phyloP scores from a whole-genome alignment of 2,888 invertebrate genomes.

The Pocota personata region DNA sequence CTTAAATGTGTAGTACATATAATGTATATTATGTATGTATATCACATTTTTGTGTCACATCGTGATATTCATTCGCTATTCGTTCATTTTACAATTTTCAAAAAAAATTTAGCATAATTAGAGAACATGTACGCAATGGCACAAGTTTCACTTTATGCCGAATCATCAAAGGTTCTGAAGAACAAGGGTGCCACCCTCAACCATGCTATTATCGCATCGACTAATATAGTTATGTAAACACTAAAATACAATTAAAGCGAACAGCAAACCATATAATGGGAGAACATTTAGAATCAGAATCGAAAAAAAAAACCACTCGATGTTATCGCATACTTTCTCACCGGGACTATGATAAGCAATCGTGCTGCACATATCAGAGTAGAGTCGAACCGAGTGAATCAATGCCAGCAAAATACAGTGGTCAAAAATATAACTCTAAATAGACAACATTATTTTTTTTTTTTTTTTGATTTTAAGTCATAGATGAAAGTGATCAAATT shows the following conservation, averaged over 20 bases:
- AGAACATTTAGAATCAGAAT: slow-evolving; percentile 39
- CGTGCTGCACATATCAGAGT: slow-evolving; percentile 6
- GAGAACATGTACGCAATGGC: not conserved
- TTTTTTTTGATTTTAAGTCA: no score
- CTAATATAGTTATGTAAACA: slow-evolving; percentile 55
- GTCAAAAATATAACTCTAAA: no score
- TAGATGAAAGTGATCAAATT: no score
- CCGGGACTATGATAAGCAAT: slow-evolving; percentile 47
- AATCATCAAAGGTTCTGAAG: slow-evolving; percentile 6
- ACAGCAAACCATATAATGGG: slow-evolving; percentile 35
- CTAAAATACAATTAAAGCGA: slow-evolving; percentile 50
- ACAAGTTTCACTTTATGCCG: not conserved
- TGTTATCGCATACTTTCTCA: slow-evolving; percentile 41
- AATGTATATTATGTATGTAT: no score
- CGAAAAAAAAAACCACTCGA: slow-evolving; percentile 29
- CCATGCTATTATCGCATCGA: slow-evolving; percentile 12
- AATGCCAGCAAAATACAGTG: slow-evolving; percentile 4
- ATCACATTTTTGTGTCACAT: no score
- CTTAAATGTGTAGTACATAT: no score
- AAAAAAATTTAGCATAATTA: not conserved
- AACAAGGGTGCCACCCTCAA: not conserved
- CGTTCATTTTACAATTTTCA: no score
- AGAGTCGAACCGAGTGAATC: not conserved
- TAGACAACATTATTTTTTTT: no score
- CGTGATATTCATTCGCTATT: no score